phyloP scores from a whole-genome alignment of 1,140 invertebrate genomes.

The Danaus plexippus region DNA sequence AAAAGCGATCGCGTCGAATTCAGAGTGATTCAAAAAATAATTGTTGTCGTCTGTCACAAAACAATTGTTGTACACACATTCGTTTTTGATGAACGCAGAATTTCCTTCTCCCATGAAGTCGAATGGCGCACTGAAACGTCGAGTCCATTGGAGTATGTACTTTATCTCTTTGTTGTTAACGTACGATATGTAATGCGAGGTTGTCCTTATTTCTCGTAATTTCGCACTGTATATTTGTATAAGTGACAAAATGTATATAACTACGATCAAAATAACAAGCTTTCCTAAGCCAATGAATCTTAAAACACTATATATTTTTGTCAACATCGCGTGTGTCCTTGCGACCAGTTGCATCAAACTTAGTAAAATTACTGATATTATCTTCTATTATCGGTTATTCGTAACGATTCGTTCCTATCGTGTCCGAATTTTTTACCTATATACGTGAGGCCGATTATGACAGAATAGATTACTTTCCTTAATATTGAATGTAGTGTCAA shows the following conservation, averaged over 20 bases:
- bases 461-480: no score
- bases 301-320: no score
- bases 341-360: no score
- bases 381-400: no score
- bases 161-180: constrained; percentile 22
- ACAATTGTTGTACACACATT: constrained; percentile 39
- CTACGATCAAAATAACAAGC: no score
- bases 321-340: no score
- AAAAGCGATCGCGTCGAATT: constrained; percentile 46
- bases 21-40: constrained; percentile 21
- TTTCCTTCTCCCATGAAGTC: constrained; percentile 32
- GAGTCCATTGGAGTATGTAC: constrained; percentile 41
- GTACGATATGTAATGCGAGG: constrained; percentile 5
- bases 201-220: constrained; percentile 6
- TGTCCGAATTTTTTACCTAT: no score
- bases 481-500: no score
- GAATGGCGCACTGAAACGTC: constrained; percentile 31
- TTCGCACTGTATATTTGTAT: constrained; percentile 5
- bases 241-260: constrained; percentile 3
- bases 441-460: no score
- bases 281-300: no score
- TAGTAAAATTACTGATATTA: no score
- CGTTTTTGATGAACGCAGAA: constrained; percentile 30
- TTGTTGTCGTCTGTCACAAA: constrained; percentile 32
- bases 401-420: no score